These are phyloP conservation scores for Nephrocerus scutellatus DNA, from an alignment of 2,888 invertebrate genomes.

Conservation along the genomic window DNA sequence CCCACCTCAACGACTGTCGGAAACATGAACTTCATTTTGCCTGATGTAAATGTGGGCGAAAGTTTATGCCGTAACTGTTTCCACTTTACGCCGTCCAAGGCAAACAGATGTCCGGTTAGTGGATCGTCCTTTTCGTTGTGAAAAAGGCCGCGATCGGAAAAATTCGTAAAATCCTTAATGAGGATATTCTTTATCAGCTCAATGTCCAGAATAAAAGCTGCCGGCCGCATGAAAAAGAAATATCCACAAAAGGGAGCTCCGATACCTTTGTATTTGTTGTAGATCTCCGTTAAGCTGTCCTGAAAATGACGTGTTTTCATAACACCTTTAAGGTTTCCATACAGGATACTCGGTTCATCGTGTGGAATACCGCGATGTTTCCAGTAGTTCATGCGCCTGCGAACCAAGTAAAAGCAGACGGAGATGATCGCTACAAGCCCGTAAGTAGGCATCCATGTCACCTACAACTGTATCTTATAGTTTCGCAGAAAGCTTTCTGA, in stretches of 20 bases:
- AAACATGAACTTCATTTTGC: conserved; percentile 50
- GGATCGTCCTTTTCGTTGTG: conserved; percentile 42
- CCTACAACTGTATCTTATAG: too few species aligned
- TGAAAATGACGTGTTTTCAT: conserved; percentile 24
- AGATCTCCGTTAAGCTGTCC: conserved; percentile 30
- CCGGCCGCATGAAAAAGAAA: conserved; percentile 32
- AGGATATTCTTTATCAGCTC: conserved; percentile 32
- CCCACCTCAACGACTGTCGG: conserved; percentile 32
- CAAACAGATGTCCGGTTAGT: conserved; percentile 37
- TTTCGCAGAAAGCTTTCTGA: too few species aligned
- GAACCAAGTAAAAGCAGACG: conserved; percentile 20
- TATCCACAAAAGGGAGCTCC: conserved; percentile 36
- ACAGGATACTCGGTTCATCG: conserved; percentile 32
- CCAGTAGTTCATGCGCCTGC: conserved; percentile 30
- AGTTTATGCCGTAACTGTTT: conserved; percentile 45
- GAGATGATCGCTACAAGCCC: conserved; percentile 18
- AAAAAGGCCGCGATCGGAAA: conserved; percentile 41
- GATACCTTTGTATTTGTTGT: conserved; percentile 31
- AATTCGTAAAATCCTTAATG: conserved; percentile 39
- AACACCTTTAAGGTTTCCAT: conserved; percentile 29
- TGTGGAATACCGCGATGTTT: conserved; percentile 32
- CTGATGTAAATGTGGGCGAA: conserved; percentile 49
- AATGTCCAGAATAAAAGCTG: conserved; percentile 26
- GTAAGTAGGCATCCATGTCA: too few species aligned
- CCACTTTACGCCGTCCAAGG: conserved; percentile 45